phyloP scores from a whole-genome alignment of 2,113 vertebrate genomes.

The Eupsittula cactorum region DNA sequence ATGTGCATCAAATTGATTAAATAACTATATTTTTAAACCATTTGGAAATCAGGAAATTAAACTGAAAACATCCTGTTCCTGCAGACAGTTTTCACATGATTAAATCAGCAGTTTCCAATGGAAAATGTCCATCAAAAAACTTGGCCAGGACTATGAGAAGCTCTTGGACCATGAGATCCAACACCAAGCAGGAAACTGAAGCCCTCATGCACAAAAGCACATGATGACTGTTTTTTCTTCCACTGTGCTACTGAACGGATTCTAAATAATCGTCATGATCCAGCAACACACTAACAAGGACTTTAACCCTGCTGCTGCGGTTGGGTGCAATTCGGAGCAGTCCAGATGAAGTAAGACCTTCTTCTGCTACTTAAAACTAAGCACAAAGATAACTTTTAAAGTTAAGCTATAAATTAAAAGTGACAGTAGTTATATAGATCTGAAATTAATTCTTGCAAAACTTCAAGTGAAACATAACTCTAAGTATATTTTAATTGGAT shows the following conservation, averaged over 20 bases:
- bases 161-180: not conserved
- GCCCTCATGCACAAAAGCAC: not conserved
- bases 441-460: slow-evolving; percentile 64
- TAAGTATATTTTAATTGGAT: slow-evolving; percentile 64
- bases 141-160: not conserved
- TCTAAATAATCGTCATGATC: not conserved
- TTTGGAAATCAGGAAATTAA: not conserved
- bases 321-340: not conserved
- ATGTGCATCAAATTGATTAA: not conserved
- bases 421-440: not conserved
- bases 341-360: not conserved
- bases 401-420: not conserved
- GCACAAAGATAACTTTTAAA: not conserved
- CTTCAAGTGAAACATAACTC: slow-evolving; percentile 27
- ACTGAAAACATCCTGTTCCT: not conserved
- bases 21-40: not conserved
- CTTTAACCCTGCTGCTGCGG: not conserved
- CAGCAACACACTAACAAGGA: not conserved
- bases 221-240: not conserved
- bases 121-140: not conserved
- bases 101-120: not conserved
- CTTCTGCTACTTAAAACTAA: slow-evolving; percentile 45
- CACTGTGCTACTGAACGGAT: not conserved
- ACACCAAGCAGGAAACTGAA: not conserved
- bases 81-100: not conserved